These are phyloP conservation scores for Drosophila mayaguana DNA, from an alignment of 2,888 invertebrate species.

Conservation along the genomic window DNA sequence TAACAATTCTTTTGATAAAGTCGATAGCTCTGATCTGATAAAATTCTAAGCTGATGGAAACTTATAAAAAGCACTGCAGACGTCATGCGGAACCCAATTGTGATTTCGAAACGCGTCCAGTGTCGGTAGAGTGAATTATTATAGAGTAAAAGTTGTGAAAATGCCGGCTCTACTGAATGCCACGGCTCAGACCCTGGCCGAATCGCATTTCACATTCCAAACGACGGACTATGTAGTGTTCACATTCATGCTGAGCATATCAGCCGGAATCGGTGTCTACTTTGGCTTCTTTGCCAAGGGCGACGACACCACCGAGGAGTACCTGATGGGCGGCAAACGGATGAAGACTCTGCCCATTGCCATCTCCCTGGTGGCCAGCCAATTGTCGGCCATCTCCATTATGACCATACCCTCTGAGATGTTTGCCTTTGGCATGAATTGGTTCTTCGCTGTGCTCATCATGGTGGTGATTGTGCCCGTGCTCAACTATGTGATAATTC, in stretches of 20 bases:
- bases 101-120: constrained; percentile 17
- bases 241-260: constrained; percentile 86
- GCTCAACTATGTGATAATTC: constrained; percentile 84
- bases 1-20: constrained; percentile 22
- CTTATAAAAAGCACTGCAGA: constrained; percentile 24
- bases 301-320: constrained; percentile 86
- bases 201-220: constrained; percentile 74
- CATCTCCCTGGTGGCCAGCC: constrained; percentile 87
- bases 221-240: constrained; percentile 87
- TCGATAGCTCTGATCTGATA: constrained; percentile 20
- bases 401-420: constrained; percentile 86
- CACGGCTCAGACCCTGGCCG: constrained; percentile 32
- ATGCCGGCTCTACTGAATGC: constrained; percentile 54
- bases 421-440: constrained; percentile 86
- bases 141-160: background rate
- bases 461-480: constrained; percentile 83
- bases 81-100: constrained; percentile 2
- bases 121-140: background rate
- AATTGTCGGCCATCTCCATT: constrained; percentile 86
- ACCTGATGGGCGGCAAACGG: constrained; percentile 87
- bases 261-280: constrained; percentile 87
- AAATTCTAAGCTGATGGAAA: background rate
- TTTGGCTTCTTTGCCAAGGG: constrained; percentile 86
- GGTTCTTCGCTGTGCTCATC: constrained; percentile 83
- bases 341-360: constrained; percentile 88